Evolutionary conservation across 2,113 vertebrate species (phyloP).

Genomic region (Ceyx margarethae): DNA sequence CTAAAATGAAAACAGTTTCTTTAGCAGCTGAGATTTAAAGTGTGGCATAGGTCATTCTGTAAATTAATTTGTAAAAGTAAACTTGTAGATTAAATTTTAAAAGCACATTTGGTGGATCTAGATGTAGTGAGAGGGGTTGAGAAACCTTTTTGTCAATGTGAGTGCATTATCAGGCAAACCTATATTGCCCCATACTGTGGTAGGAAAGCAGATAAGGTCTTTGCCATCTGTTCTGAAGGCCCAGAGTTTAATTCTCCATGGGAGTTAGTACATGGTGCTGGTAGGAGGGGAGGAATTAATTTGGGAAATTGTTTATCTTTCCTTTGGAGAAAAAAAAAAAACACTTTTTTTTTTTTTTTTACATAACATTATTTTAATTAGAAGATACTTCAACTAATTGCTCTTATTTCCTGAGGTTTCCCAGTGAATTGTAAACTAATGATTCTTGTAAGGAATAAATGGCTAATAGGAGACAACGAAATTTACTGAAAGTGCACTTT

Average conservation of each 20-base stretch:
- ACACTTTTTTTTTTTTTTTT: background rate
- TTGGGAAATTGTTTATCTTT: constrained; percentile 44
- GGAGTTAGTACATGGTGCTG: constrained; percentile 29
- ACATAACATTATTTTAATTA: constrained; percentile 3
- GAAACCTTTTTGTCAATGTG: constrained; percentile 26
- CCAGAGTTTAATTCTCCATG: constrained; percentile 68
- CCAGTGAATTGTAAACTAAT: background rate
- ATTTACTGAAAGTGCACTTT: background rate
- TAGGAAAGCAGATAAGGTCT: constrained; percentile 54
- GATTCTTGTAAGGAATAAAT: background rate
- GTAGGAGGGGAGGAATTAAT: constrained; percentile 11
- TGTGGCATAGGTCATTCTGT: background rate
- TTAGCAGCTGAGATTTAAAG: background rate
- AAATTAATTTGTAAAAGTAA: background rate
- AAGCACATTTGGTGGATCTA: constrained; percentile 8
- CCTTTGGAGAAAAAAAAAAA: background rate
- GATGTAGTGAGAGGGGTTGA: background rate
- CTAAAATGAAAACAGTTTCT: background rate
- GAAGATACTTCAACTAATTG: background rate
- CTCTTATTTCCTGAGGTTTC: background rate
- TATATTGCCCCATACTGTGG: constrained; percentile 44
- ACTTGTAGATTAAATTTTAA: background rate
- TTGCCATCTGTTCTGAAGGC: constrained; percentile 70
- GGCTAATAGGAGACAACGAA: background rate
- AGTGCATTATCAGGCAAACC: constrained; percentile 46